Conservation (phyloP, 2,888 invertebrate genomes). For the Troides oblongomaculatus region DNA sequence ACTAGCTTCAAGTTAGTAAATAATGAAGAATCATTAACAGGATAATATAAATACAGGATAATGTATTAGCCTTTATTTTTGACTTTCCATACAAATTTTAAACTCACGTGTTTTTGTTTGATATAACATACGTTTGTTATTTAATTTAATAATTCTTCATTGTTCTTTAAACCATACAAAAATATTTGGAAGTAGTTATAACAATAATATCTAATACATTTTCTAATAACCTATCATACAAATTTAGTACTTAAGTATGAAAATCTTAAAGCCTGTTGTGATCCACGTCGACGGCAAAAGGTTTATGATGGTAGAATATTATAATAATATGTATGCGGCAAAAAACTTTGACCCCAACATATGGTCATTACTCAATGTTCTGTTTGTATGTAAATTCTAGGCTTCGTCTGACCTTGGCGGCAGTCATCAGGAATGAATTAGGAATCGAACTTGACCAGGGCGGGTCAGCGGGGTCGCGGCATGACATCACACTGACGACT, state of each 20-base stretch:
- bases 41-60: too few relatives aligned
- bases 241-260: slow-evolving; percentile 4
- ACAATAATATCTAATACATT: background rate
- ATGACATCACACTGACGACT: slow-evolving; percentile 54
- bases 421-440: slow-evolving; percentile 69
- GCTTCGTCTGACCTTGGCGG: slow-evolving; percentile 52
- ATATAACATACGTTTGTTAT: background rate
- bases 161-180: slow-evolving; percentile 22
- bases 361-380: slow-evolving; percentile 63
- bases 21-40: too few relatives aligned
- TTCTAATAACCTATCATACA: background rate
- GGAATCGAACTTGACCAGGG: slow-evolving; percentile 74
- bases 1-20: too few relatives aligned
- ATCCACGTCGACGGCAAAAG: slow-evolving; percentile 3
- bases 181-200: slow-evolving; percentile 5
- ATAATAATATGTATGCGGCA: slow-evolving; percentile 48
- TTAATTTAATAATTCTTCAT: slow-evolving; percentile 7
- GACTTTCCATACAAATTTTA: too few relatives aligned
- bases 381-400: slow-evolving; percentile 70
- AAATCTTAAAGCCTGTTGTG: background rate
- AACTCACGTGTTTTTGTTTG: background rate
- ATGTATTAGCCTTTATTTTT: too few relatives aligned
- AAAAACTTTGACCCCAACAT: slow-evolving; percentile 60
- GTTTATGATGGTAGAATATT: slow-evolving; percentile 32
- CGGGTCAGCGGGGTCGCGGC: slow-evolving; percentile 49